Base-by-base conservation (phyloP, 2,113 vertebrate species). In the Telmatochromis brachygnathus region DNA sequence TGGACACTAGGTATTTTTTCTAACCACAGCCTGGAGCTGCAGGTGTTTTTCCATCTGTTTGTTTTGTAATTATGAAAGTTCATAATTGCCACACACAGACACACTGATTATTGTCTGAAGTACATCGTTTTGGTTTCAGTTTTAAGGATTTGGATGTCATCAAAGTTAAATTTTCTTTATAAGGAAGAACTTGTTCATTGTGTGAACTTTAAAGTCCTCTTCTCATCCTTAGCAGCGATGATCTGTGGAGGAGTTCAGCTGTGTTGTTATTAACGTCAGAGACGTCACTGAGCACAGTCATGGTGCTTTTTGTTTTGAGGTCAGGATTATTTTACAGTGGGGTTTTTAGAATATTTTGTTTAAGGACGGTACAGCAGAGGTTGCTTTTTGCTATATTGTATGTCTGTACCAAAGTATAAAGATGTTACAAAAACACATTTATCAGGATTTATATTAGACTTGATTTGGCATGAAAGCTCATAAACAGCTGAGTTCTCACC, bases 331-430 rank as follows among this genome's bases (percentile, higher is more conserved):
- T 70, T 70, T 39, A 11, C 21, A 19, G 19, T 17, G 37, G 37
- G 8, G 6, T 3, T 9, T 45, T 75, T 73, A 6, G 35, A 70
- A 45, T 21, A 45, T 45, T 26, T 23, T 12, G 23, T 26, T 45
- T 73, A 1, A 45, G 2, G 23, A 47, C 4, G 0, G 21, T 47
- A 0, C 68, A 3, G 23, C 42, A 77, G 37, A 42, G 68, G 5
- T 0, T 1, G 13, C 68, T 45, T 45, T 73, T 15, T 45, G 37
- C 13, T 73, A 21, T 45, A 73, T 0, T 73, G 1, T 73, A 45
- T 45, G 68, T 9, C 37, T 45, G 8, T 45, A 73, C 39, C n/a
- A 21, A 70, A 70, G 65, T 70, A 68, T 65, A 37, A 65, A 65
- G 17, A n/a, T 37, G 13, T 65, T 65, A 65, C 60, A 65, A 33